Percentiles rank a stretch among this genome's conserved stretches.
Conservation (phyloP, 2,888 invertebrate genomes). For the Exocentrus adspersus region DNA sequence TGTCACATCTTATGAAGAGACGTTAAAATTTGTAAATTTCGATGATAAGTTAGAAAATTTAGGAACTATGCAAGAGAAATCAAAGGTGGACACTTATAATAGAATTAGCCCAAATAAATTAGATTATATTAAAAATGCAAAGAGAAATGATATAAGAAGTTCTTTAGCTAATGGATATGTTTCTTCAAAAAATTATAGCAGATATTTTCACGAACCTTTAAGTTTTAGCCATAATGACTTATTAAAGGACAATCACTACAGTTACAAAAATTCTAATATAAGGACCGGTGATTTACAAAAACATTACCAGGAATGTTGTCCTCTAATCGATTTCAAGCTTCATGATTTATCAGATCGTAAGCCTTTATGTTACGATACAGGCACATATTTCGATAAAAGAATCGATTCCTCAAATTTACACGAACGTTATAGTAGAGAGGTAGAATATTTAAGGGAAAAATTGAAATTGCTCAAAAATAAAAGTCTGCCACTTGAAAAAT, state of each 20-base stretch:
- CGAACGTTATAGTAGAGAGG: conserved; percentile 56
- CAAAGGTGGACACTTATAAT: conserved; percentile 24
- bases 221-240: conserved; percentile 6
- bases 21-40: conserved; percentile 47
- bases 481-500: conserved; percentile 9
- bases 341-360: conserved; percentile 39
- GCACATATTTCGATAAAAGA: conserved; percentile 58
- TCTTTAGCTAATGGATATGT: conserved; percentile 32
- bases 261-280: conserved; percentile 29
- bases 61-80: conserved; percentile 44
- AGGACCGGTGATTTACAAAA: conserved; percentile 16
- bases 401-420: conserved; percentile 51
- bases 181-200: conserved; percentile 22
- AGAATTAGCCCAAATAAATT: conserved; percentile 31
- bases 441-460: conserved; percentile 56
- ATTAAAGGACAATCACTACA: conserved; percentile 35
- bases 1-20: conserved; percentile 53
- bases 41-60: conserved; percentile 44
- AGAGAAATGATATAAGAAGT: conserved; percentile 26
- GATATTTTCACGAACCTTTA: conserved; percentile 21
- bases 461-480: conserved; percentile 53
- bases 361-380: conserved; percentile 53
- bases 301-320: conserved; percentile 44
- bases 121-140: conserved; percentile 26
- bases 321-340: conserved; percentile 43